These are phyloP conservation scores for Pharmacophagus antenor DNA, from an alignment of 2,888 invertebrate species.

Conservation along the genomic window DNA sequence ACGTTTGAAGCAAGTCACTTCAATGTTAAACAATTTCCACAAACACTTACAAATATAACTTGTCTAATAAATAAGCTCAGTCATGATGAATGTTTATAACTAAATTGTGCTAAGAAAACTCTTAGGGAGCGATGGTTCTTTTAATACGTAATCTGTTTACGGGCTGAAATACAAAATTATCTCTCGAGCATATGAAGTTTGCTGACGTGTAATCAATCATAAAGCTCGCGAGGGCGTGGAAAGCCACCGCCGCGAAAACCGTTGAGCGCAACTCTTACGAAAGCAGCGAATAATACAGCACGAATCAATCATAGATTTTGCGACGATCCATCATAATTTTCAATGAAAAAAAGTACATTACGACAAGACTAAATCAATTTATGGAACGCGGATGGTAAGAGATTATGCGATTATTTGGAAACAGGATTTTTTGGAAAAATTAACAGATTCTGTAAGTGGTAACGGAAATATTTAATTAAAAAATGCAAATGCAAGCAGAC, in stretches of 20 bases:
- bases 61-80: slow-evolving; percentile 51
- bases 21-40: too few relatives aligned
- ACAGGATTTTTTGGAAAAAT: too few relatives aligned
- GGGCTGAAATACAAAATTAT: slow-evolving; percentile 80
- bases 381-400: slow-evolving; percentile 29
- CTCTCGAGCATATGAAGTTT: slow-evolving; percentile 79
- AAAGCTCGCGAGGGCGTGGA: slow-evolving; percentile 63
- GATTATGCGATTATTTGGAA: too few relatives aligned
- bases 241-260: slow-evolving; percentile 70
- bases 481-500: too few relatives aligned
- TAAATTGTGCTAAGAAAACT: slow-evolving; percentile 50
- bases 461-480: too few relatives aligned
- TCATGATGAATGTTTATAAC: slow-evolving; percentile 57
- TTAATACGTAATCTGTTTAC: slow-evolving; percentile 77
- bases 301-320: slow-evolving; percentile 80
- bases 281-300: slow-evolving; percentile 76
- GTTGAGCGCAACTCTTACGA: slow-evolving; percentile 69
- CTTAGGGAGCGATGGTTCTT: slow-evolving; percentile 66
- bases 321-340: slow-evolving; percentile 78
- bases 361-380: slow-evolving; percentile 21
- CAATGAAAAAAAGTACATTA: slow-evolving; percentile 55
- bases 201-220: slow-evolving; percentile 74
- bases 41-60: neutral
- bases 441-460: neutral
- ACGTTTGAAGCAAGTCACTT: neutral